Evolutionary conservation across 2,113 vertebrate genomes (phyloP), one percentile per base, ranked within the genome.

Genomic region (Mormyrus iriodes): DNA sequence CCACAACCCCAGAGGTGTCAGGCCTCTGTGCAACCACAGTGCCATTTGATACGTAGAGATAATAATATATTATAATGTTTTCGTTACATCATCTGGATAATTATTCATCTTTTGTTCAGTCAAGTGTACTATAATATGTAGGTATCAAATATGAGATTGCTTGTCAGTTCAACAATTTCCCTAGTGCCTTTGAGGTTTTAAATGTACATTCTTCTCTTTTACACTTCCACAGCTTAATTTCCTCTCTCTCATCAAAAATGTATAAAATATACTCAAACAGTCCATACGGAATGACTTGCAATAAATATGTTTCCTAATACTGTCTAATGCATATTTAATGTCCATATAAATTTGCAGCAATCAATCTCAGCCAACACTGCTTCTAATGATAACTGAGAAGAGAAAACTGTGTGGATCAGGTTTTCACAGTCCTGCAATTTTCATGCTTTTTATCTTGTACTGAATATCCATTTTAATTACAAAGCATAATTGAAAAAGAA

Each of bases 321-420:
- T 84, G 87, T 85, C 89, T 92, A 91, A 92, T 95, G 91, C 94
- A 95, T 93, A 94, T 95, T 94, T 94, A 93, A 94, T 94, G 90
- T 91, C 94, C 90, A 89, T 92, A 93, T 86, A 79, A 88, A 94
- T 92, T 93, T 89, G 85, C 90, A 90, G 90, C 93, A 90, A 92
- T 95, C 91, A 76, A 24, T 91, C 91, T 86, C 89, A 85, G 92
- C 69, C 76, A 91, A 61, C 55, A 76, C 90, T 92, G 89, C 90
- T 2, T 90, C 87, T 91, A 91, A 90, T 88, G 88, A 88, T 46
- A 89, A 88, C 51, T 65, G 88, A 90, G 53, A 55, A 91, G 91
- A 92, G 90, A 49, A 82, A 89, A 90, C 89, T 39, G 90, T 86
- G 79, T 85, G 79, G 82, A 46, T 84, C 44, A 90, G 90, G 90